These are phyloP conservation scores for Phalacrocorax carbo DNA, from an alignment of 2,113 vertebrate genomes.

Conservation along the genomic window DNA sequence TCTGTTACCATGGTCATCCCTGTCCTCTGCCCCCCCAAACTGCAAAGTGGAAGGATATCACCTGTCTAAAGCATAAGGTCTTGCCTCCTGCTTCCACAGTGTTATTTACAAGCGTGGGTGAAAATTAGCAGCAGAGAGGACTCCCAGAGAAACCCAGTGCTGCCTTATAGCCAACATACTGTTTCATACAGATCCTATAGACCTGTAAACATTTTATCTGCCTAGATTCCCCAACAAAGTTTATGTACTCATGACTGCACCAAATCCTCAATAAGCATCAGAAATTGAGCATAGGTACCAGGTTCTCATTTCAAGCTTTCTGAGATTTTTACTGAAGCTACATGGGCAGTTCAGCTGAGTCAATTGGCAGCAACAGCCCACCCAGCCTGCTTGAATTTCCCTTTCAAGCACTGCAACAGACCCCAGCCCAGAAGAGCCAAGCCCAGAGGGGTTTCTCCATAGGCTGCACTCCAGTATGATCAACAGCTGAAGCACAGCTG, in stretches of 20 bases:
- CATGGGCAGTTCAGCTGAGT: background rate
- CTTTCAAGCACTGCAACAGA: background rate
- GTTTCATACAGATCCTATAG: background rate
- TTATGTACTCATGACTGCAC: fast-evolving
- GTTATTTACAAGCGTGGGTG: background rate
- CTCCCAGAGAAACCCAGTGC: background rate
- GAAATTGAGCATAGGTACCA: background rate
- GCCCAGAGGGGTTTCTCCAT: background rate
- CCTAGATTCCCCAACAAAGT: background rate
- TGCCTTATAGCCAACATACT: background rate
- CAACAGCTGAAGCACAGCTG: background rate
- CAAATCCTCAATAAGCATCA: background rate
- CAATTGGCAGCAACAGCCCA: background rate
- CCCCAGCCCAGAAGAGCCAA: background rate
- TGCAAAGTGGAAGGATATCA: background rate
- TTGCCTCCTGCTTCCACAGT: background rate
- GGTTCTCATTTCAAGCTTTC: background rate
- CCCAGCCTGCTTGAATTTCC: background rate
- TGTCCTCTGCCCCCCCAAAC: background rate
- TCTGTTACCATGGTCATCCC: fast-evolving
- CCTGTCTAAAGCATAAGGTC: background rate
- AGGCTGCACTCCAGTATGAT: fast-evolving
- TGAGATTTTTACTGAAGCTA: background rate
- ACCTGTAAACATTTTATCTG: background rate
- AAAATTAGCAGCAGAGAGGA: background rate